Evolutionary conservation across 2,888 invertebrate species (phyloP).

Genomic region (Leptopilina drosophilae): DNA sequence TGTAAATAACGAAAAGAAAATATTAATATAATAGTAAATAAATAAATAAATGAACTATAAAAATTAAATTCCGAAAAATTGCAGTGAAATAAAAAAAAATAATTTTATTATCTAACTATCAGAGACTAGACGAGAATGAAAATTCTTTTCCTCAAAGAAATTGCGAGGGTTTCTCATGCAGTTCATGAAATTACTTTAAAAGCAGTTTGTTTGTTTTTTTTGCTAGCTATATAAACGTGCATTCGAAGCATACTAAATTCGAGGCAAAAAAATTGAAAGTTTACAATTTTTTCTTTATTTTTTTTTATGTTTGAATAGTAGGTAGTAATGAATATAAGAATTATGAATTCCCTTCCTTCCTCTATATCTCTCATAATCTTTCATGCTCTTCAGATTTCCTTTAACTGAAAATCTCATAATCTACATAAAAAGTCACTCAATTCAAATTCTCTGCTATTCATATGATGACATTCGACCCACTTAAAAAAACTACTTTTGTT

Average conservation of each 20-base stretch:
- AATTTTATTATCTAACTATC: background rate
- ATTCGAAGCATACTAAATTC: constrained; percentile 25
- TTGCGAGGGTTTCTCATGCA: constrained; percentile 28
- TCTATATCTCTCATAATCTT: constrained; percentile 7
- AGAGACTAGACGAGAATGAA: background rate
- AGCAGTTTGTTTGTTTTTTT: constrained; percentile 14
- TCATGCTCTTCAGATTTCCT: constrained; percentile 6
- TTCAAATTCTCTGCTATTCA: background rate
- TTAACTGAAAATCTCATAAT: background rate
- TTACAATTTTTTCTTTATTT: background rate
- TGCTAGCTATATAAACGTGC: constrained; percentile 33
- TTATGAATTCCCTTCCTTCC: constrained; percentile 37
- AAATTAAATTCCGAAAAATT: no score
- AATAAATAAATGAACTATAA: no score
- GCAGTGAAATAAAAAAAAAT: background rate
- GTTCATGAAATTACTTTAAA: constrained; percentile 31
- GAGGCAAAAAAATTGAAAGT: constrained; percentile 27
- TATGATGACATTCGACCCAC: no score
- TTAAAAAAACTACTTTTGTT: no score
- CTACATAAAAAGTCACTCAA: constrained; percentile 16
- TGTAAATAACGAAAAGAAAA: no score
- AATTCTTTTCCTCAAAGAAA: background rate
- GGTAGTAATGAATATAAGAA: constrained; percentile 12
- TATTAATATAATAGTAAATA: no score
- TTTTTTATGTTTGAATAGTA: background rate